phyloP scores from a whole-genome alignment of 2,113 vertebrate species.

The Urocynchramus pylzowi region DNA sequence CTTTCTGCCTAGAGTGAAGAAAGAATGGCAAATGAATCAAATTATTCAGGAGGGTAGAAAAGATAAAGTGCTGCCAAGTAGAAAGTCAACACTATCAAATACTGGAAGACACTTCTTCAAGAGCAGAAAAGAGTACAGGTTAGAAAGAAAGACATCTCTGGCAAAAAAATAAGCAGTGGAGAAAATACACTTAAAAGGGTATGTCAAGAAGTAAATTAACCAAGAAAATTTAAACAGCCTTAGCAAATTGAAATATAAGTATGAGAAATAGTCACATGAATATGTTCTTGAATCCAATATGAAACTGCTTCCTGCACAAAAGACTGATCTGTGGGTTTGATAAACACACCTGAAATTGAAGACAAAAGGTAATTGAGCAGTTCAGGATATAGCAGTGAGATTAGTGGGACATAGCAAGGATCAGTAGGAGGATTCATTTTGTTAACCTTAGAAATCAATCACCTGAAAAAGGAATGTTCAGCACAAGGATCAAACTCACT shows the following conservation, averaged over 20 bases:
- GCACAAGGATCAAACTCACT: constrained; percentile 22
- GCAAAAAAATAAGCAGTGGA: not conserved
- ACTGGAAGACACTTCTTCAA: not conserved
- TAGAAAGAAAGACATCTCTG: not conserved
- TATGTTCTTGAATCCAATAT: not conserved
- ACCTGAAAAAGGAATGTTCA: constrained; percentile 63
- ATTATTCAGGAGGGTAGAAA: not conserved
- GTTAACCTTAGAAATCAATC: constrained; percentile 52
- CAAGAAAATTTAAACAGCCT: constrained; percentile 33
- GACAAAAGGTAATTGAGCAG: constrained; percentile 46
- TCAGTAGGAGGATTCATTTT: constrained; percentile 36
- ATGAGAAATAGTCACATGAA: not conserved
- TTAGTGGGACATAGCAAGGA: not conserved
- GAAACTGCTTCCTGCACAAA: constrained; percentile 20
- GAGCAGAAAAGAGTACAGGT: not conserved
- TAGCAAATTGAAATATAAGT: constrained; percentile 27
- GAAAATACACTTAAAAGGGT: not conserved
- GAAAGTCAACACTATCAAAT: not conserved
- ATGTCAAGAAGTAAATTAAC: constrained; percentile 47
- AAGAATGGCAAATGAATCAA: not conserved
- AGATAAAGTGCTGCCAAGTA: not conserved
- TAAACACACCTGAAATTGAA: constrained; percentile 35
- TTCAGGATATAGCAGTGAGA: not conserved
- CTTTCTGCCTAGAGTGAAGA: not conserved
- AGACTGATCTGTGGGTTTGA: not conserved